These are phyloP conservation scores for Lutjanus erythropterus DNA, from an alignment of 2,113 vertebrate species.

Conservation along the genomic window DNA sequence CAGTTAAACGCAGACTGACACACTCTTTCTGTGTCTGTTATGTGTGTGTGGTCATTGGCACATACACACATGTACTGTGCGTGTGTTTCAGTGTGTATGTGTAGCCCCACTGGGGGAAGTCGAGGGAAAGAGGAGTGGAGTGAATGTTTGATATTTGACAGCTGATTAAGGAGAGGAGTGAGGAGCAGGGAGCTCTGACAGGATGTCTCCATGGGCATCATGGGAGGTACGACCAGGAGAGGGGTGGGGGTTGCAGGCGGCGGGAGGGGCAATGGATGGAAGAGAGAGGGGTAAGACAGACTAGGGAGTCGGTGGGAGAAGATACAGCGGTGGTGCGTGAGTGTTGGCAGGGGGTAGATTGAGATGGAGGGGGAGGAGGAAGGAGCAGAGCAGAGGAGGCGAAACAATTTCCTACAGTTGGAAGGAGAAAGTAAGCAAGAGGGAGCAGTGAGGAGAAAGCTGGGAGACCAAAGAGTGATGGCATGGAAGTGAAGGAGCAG, in stretches of 20 bases:
- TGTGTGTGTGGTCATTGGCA: slow-evolving; percentile 42
- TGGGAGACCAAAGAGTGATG: slow-evolving; percentile 2
- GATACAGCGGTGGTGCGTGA: slow-evolving; percentile 15
- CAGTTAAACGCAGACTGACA: slow-evolving; percentile 8
- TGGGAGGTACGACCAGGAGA: slow-evolving; percentile 66
- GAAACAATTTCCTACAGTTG: slow-evolving; percentile 19
- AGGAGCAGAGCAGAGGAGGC: neutral
- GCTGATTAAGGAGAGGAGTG: slow-evolving; percentile 78
- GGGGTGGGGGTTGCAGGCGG: slow-evolving; percentile 9
- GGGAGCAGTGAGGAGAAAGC: neutral
- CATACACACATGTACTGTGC: neutral
- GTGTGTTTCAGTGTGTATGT: neutral
- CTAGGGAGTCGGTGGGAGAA: slow-evolving; percentile 7
- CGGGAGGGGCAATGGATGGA: slow-evolving; percentile 7
- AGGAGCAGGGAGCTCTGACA: slow-evolving; percentile 73
- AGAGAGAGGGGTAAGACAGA: slow-evolving; percentile 14
- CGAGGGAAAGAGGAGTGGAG: slow-evolving; percentile 37
- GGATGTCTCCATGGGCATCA: slow-evolving; percentile 67
- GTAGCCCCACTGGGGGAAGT: slow-evolving; percentile 24
- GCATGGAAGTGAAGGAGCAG: slow-evolving; percentile 21
- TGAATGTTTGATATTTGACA: slow-evolving; percentile 77
- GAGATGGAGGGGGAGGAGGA: slow-evolving; percentile 25
- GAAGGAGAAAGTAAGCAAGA: slow-evolving; percentile 27
- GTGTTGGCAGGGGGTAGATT: slow-evolving; percentile 34
- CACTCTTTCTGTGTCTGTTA: slow-evolving; percentile 2